phyloP scores from a whole-genome alignment of 1,140 invertebrate genomes.

The Sinella curviseta region DNA sequence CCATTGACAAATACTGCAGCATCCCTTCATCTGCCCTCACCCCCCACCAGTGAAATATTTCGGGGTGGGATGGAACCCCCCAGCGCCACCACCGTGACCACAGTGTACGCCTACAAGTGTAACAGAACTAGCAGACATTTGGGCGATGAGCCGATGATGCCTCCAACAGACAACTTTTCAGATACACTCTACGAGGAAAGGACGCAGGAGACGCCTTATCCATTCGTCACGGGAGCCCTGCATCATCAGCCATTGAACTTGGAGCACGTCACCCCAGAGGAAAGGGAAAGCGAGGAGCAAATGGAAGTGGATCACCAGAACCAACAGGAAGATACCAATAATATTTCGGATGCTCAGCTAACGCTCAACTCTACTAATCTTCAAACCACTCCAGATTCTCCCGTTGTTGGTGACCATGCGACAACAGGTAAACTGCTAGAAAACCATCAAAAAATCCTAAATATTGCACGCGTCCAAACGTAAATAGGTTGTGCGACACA shows the following conservation, averaged over 20 bases:
- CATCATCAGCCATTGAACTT: too few relatives aligned
- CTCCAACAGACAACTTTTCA: neutral
- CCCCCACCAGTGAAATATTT: neutral
- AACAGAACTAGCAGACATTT: neutral
- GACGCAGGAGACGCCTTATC: neutral
- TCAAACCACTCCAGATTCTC: neutral
- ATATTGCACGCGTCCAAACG: neutral
- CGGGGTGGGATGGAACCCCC: too few relatives aligned
- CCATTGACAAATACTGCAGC: neutral
- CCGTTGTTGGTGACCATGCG: neutral
- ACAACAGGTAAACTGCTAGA: neutral
- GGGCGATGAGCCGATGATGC: neutral
- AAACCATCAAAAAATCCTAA: neutral
- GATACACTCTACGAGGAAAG: neutral
- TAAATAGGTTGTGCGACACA: neutral
- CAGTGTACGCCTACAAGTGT: constrained; percentile 5
- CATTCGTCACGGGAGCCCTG: neutral
- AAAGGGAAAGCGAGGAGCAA: neutral
- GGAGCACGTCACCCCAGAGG: neutral
- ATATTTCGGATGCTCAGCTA: neutral
- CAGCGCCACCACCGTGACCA: constrained; percentile 2
- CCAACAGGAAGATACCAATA: neutral
- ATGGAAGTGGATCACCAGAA: neutral
- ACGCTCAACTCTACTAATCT: neutral
- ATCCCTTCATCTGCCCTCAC: neutral